Base-by-base conservation (phyloP, 2,797 vertebrate species). In the Pseudomugil gertrudae region DNA sequence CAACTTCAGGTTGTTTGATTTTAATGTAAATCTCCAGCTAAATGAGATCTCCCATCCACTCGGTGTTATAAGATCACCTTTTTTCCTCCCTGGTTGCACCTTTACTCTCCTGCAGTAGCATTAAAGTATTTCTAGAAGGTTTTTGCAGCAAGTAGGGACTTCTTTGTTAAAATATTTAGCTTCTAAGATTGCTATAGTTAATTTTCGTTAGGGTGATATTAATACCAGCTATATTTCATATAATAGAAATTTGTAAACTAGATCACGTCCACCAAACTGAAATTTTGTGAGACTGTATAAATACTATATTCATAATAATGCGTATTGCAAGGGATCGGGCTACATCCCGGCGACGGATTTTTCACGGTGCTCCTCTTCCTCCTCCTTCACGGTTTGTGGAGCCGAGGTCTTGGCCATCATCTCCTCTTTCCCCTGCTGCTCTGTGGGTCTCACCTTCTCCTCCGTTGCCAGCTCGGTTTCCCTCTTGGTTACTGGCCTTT, bases 341-440 rank as follows among this genome's bases (percentile, higher is more conserved):
- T 93, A 95, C 94, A 95, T 99, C 92, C 96, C 97, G 84, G 95
- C 95, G 48, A 94, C 94, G 62, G 93, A 81, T 86, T 98, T 96
- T 27, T 92, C 91, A 57, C 93, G 91, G 79, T 92, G 94, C 88
- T 96, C 94, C 80, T 87, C 92, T 73, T 92, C 91, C 3, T 94
- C 95, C 56, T 94, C 94, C 26, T 90, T 89, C 61, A 91, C 93
- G 73, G 93, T 95, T 78, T 96, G 92, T 33, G 96, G 96, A 73
- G 95, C 95, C 32, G 94, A 87, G 76, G 96, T 95, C 81, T 98
- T 96, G 70, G 93, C 92, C 64, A 93, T 81, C 48, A 93, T 86
- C 87, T 97, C 96, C 84, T 97, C 96, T 57, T 94, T 94, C 63
- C 92, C 93, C 60, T 94, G 95, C 81, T 91, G 92, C 74, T 87